Base-by-base conservation (phyloP, 2,797 vertebrate genomes). In the Sebastes oblongus region DNA sequence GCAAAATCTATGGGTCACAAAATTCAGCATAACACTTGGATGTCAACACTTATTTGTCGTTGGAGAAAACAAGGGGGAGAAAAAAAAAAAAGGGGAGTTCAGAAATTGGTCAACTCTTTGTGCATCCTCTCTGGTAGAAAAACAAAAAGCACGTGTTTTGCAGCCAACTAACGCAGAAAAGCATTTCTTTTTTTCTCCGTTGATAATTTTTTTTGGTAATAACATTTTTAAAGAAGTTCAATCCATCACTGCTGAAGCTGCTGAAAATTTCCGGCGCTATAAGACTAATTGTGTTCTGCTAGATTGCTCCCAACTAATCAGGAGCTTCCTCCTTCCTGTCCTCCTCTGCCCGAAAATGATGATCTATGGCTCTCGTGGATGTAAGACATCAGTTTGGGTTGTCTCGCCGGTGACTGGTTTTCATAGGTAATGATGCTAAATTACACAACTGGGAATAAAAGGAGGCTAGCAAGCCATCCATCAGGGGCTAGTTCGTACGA, bases 371-470 rank as follows among this genome's bases (percentile, higher is more conserved):
- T 81, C 64, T 25, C 18, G 67, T 36, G 61, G 75, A 83, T 34
- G 46, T 67, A 75, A 78, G 83, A 87, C 86, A 93, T 93, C 86
- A 73, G 83, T 89, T 88, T 76, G 73, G 56, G 74, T 71, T 80
- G 83, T 81, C 77, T 72, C 32, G 4, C 58, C 24, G 76, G 80
- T 75, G 89, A 90, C 88, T 88, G 91, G 84, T 94, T 94, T 93
- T 93, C 79, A 85, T 78, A 85, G 86, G 88, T 94, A 93, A 95
- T 91, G 92, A 94, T 92, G 89, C 82, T 92, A 91, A 93, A 95
- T 94, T 78, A 84, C 91, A 91, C 91, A 80, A 82, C 79, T 85
- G 92, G 87, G 89, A 92, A 89, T 89, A 87, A 85, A 55, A 81
- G 87, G 86, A 86, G 85, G 82, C 66, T 50, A 85, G 72, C 60